Conservation (phyloP, 2,888 invertebrate species). For the Temnothorax rugatulus region DNA sequence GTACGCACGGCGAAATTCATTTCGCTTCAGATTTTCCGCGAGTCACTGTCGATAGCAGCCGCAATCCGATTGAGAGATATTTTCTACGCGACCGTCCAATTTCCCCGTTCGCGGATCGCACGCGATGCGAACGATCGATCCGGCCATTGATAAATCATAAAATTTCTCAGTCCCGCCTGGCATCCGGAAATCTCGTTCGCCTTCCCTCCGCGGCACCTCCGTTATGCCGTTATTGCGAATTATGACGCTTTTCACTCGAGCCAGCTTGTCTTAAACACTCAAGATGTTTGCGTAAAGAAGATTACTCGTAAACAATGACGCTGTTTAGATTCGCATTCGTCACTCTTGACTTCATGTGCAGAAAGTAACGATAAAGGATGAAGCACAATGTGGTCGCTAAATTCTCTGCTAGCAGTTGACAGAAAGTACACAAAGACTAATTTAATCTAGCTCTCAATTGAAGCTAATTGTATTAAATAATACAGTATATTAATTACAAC, state of each 20-base stretch:
- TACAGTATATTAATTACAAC: neutral
- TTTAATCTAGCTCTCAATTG: neutral
- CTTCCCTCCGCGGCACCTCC: neutral
- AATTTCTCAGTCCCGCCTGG: constrained; percentile 3
- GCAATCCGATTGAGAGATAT: constrained; percentile 30
- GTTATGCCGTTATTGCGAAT: constrained; percentile 26
- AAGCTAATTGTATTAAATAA: neutral
- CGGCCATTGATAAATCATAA: constrained; percentile 28
- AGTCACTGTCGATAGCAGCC: constrained; percentile 37
- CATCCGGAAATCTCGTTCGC: constrained; percentile 13
- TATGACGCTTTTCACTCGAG: constrained; percentile 11
- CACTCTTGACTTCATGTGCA: too few species aligned
- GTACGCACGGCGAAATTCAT: constrained; percentile 20
- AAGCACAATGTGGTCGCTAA: neutral
- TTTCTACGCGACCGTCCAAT: constrained; percentile 33
- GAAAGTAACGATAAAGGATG: neutral
- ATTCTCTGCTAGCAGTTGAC: neutral
- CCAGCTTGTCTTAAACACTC: neutral
- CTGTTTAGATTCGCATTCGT: neutral
- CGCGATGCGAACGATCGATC: constrained; percentile 1
- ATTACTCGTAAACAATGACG: neutral
- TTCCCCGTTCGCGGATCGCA: neutral
- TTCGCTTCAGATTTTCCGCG: constrained; percentile 23
- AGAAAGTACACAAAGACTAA: neutral
- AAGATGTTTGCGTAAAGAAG: neutral